phyloP scores from a whole-genome alignment of 2,113 vertebrate species.

The Hirundichthys speculiger region DNA sequence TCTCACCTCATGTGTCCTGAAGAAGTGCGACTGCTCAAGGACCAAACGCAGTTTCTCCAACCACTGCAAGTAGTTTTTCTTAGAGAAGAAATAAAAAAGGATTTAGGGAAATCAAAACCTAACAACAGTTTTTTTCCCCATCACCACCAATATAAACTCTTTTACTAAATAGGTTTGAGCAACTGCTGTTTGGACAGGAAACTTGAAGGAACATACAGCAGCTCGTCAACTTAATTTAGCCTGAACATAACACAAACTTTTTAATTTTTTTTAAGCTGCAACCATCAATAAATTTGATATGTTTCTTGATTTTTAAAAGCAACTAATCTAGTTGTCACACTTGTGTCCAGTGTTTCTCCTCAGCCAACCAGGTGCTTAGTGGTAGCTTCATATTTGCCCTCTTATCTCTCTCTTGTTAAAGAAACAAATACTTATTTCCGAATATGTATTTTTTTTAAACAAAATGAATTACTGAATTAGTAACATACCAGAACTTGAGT shows the following conservation, averaged over 20 bases:
- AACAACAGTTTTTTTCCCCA: too few species aligned
- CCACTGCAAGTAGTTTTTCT: conserved; percentile 84
- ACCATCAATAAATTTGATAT: too few species aligned
- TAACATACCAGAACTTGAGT: conserved; percentile 81
- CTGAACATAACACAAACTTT: too few species aligned
- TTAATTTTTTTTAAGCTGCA: too few species aligned
- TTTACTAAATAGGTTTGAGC: too few species aligned
- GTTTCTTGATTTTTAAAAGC: too few species aligned
- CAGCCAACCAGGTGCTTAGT: too few species aligned
- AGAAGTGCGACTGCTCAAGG: conserved; percentile 87
- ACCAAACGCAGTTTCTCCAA: conserved; percentile 81
- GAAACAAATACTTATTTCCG: neutral
- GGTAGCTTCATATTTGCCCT: neutral
- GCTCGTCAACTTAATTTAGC: too few species aligned
- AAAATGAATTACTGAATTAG: neutral
- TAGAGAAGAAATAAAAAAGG: conserved; percentile 1
- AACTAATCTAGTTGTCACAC: too few species aligned
- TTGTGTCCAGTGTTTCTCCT: too few species aligned
- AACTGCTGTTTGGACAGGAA: too few species aligned
- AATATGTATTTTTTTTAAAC: neutral
- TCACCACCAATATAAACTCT: neutral
- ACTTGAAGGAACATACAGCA: too few species aligned
- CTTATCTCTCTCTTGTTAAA: neutral
- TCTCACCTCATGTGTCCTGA: conserved; percentile 87
- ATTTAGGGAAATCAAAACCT: neutral